Conservation (phyloP, 2,888 invertebrate species). For the Spilarctia lutea region DNA sequence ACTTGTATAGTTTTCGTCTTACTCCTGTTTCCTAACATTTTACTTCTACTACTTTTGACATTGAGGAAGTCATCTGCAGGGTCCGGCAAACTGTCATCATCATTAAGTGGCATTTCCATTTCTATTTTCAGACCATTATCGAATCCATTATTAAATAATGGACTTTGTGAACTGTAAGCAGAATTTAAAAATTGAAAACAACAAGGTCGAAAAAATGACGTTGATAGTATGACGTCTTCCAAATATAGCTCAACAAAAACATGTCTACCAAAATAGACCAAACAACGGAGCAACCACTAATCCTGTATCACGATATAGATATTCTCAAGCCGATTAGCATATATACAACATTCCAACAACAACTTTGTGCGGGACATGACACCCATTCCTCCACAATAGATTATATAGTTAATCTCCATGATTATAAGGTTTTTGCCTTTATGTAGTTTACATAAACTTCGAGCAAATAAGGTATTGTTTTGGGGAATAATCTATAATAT, state of each 20-base stretch:
- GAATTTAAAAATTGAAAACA: background rate
- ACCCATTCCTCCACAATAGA: no score
- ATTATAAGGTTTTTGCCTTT: background rate
- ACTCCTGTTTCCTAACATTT: conserved; percentile 35
- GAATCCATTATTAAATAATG: conserved; percentile 62
- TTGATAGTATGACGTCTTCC: background rate
- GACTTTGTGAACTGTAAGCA: conserved; percentile 64
- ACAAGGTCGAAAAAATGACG: background rate
- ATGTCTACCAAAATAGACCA: no score
- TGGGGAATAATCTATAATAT: no score
- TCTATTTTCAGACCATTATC: conserved; percentile 59
- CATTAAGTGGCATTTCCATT: conserved; percentile 60
- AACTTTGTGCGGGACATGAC: no score
- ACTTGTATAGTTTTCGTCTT: conserved; percentile 50
- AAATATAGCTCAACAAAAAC: no score
- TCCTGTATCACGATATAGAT: no score
- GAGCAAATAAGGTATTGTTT: background rate
- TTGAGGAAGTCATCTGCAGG: conserved; percentile 55
- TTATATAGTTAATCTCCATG: background rate
- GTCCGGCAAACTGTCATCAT: conserved; percentile 53
- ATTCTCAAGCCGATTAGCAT: no score
- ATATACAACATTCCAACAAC: no score
- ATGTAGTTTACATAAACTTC: background rate
- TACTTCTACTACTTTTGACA: conserved; percentile 50
- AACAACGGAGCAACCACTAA: no score